phyloP scores from a whole-genome alignment of 2,113 vertebrate species.

The Sapajus apella region DNA sequence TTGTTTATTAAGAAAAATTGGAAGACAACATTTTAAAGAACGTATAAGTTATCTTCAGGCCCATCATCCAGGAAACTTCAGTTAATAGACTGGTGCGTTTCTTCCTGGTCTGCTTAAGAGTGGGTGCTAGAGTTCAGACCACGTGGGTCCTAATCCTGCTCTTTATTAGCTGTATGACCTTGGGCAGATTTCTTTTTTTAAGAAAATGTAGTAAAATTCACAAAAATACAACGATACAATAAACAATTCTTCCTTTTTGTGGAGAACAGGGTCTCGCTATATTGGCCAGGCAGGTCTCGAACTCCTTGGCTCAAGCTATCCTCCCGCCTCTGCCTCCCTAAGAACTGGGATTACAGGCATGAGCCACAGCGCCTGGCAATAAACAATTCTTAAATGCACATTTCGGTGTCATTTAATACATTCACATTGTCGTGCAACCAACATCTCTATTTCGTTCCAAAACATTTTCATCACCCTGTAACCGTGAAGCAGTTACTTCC shows the following conservation, averaged over 20 bases:
- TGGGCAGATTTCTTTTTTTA: not conserved
- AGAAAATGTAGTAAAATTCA: not conserved
- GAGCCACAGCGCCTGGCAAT: not conserved
- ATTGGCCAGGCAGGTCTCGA: no score
- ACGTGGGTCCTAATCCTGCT: not conserved
- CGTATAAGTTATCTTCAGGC: not conserved
- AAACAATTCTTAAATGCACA: not conserved
- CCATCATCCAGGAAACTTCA: not conserved
- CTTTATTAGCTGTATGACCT: not conserved
- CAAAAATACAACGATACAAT: not conserved
- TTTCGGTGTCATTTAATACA: not conserved
- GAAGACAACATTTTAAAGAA: not conserved
- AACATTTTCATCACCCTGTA: not conserved
- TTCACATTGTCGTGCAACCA: not conserved
- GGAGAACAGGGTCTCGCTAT: no score
- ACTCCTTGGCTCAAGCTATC: no score
- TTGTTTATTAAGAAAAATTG: not conserved
- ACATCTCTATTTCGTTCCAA: not conserved
- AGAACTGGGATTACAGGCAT: no score
- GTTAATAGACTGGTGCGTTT: not conserved
- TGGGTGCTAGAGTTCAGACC: not conserved
- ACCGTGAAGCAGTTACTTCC: not conserved
- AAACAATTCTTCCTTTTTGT: not conserved
- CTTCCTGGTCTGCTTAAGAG: not conserved
- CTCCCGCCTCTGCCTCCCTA: no score